A percentile compares a stretch with the other conserved stretches of the same genome.
phyloP scores from a whole-genome alignment of 2,797 vertebrate species.

The Typhlichthys eigenmanni region DNA sequence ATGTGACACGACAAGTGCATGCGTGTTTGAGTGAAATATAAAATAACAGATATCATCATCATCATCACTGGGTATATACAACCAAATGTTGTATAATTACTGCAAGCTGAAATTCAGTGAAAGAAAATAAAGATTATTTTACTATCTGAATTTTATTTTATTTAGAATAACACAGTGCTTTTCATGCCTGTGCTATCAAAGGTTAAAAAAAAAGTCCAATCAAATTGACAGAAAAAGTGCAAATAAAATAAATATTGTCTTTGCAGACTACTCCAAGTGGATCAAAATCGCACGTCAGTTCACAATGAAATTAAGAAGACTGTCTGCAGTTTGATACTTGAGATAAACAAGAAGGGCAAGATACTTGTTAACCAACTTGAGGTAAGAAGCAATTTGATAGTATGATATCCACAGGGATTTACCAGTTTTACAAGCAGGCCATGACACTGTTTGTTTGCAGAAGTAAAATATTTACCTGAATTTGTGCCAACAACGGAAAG shows the following conservation, averaged over 20 bases:
- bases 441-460: conserved; percentile 19
- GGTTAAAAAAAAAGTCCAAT: not conserved
- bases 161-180: no score
- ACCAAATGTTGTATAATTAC: not conserved
- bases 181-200: no score
- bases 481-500: conserved; percentile 22
- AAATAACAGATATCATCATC: not conserved
- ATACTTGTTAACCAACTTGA: conserved; percentile 87
- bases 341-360: conserved; percentile 93
- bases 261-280: conserved; percentile 85
- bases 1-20: conserved; percentile 19
- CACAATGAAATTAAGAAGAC: conserved; percentile 90
- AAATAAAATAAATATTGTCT: conserved; percentile 8
- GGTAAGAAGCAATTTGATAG: conserved; percentile 65
- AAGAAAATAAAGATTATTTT: not conserved
- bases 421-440: not conserved
- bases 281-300: conserved; percentile 86
- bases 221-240: not conserved
- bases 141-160: no score
- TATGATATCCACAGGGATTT: no score
- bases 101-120: not conserved
- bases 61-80: no score
- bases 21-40: not conserved
- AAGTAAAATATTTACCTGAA: not conserved
- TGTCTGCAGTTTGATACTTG: conserved; percentile 87